Conservation (phyloP, 2,113 vertebrate species). For the Leptobrachium leishanense region DNA sequence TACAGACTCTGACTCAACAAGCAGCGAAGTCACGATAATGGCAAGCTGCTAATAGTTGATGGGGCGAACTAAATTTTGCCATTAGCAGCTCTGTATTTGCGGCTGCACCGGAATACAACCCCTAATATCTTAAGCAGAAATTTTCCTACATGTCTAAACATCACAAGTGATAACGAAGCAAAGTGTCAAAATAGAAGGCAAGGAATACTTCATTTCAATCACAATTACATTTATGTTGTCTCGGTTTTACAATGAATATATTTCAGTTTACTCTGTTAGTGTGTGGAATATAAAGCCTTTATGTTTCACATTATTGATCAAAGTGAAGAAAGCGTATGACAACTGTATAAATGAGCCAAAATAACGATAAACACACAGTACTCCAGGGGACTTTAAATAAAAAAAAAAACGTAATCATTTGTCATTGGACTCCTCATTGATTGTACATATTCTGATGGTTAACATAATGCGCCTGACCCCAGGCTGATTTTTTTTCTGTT, state of each 20-base stretch:
- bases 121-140: no score
- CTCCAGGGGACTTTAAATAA: neutral
- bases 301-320: constrained; percentile 15
- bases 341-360: neutral
- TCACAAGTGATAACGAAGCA: no score
- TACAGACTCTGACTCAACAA: no score
- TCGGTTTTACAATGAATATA: neutral
- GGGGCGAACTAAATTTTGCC: no score
- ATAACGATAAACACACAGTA: neutral
- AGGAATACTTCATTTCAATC: no score
- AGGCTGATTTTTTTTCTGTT: neutral
- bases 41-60: no score
- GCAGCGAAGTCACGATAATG: no score
- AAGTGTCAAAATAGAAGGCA: no score
- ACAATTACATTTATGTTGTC: no score
- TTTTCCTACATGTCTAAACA: no score
- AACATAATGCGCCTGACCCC: neutral
- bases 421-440: constrained; percentile 8
- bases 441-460: neutral
- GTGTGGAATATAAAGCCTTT: neutral
- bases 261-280: constrained; percentile 7
- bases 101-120: no score
- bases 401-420: neutral
- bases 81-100: no score
- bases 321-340: constrained; percentile 1